phyloP scores from a whole-genome alignment of 1,140 invertebrate genomes.

The Brachionus rubens region DNA sequence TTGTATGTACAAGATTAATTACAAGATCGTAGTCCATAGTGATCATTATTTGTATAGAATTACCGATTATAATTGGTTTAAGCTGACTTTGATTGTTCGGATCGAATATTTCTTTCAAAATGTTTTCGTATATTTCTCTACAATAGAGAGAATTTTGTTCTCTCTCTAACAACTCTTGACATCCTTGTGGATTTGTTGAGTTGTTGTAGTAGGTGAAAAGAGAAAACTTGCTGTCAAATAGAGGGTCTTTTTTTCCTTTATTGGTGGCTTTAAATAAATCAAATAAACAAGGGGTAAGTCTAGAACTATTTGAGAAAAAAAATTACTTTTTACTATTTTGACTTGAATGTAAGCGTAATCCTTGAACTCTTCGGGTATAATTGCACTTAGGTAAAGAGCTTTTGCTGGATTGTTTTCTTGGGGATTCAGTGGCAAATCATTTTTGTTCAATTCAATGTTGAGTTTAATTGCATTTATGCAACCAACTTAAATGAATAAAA shows the following conservation, averaged over 20 bases:
- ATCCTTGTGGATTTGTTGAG: background rate
- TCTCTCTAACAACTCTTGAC: slow-evolving; percentile 26
- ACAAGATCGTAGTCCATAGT: slow-evolving; percentile 19
- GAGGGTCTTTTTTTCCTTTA: slow-evolving; percentile 3
- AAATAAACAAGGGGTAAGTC: no score
- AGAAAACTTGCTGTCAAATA: slow-evolving; percentile 42
- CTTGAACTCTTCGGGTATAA: slow-evolving; percentile 31
- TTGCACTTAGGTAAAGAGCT: slow-evolving; percentile 16
- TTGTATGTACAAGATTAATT: slow-evolving; percentile 36
- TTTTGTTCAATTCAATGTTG: slow-evolving; percentile 20
- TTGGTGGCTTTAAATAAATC: slow-evolving; percentile 11
- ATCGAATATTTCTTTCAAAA: slow-evolving; percentile 42
- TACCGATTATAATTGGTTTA: slow-evolving; percentile 39
- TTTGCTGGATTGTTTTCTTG: background rate
- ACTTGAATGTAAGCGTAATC: slow-evolving; percentile 43
- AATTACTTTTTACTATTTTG: slow-evolving; percentile 34
- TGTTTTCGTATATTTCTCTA: slow-evolving; percentile 35
- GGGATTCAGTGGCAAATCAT: slow-evolving; percentile 12
- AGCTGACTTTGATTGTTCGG: slow-evolving; percentile 9
- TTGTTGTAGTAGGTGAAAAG: slow-evolving; percentile 34
- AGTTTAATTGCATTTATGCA: slow-evolving; percentile 40
- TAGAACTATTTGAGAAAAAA: background rate
- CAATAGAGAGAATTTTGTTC: slow-evolving; percentile 44
- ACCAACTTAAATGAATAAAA: background rate
- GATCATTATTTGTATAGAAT: slow-evolving; percentile 46